A percentile compares a stretch with the other conserved stretches of the same genome.
Evolutionary conservation across 2,113 vertebrate genomes (phyloP).

Genomic region (Pterocles burchelli): DNA sequence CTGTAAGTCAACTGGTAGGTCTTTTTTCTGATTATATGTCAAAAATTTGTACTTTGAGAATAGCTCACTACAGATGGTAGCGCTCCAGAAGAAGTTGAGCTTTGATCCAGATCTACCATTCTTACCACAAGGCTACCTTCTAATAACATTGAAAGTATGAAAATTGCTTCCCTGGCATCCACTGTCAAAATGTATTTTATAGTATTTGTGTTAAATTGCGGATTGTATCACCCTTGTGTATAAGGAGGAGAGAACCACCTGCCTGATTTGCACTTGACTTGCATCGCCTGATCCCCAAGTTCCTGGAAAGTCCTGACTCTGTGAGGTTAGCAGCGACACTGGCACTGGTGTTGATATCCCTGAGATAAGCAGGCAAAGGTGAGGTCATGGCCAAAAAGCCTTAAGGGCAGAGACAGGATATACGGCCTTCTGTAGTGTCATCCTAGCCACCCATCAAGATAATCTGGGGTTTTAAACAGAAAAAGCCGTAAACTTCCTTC

Average conservation of each 20-base stretch:
- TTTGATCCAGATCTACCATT: not conserved
- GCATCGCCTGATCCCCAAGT: not conserved
- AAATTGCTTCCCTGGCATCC: not conserved
- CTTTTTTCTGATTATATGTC: not conserved
- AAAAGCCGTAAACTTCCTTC: not conserved
- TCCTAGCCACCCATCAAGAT: constrained; percentile 43
- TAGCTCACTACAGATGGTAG: not conserved
- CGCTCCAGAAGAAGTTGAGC: not conserved
- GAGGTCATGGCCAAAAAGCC: not conserved
- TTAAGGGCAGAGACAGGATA: not conserved
- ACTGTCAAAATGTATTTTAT: not conserved
- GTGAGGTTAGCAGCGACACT: not conserved
- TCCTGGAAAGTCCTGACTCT: not conserved
- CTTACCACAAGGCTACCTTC: not conserved
- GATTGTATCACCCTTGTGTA: not conserved
- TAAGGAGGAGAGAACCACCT: not conserved
- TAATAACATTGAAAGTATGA: not conserved
- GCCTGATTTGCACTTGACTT: not conserved
- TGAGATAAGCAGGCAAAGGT: not conserved
- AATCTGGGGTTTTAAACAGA: constrained; percentile 25
- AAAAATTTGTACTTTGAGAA: not conserved
- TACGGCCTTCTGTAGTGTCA: not conserved
- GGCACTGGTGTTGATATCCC: not conserved
- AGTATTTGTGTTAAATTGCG: not conserved
- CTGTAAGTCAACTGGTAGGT: not conserved